Conservation (phyloP, 2,113 vertebrate species). For the Eptatretus burgeri region DNA sequence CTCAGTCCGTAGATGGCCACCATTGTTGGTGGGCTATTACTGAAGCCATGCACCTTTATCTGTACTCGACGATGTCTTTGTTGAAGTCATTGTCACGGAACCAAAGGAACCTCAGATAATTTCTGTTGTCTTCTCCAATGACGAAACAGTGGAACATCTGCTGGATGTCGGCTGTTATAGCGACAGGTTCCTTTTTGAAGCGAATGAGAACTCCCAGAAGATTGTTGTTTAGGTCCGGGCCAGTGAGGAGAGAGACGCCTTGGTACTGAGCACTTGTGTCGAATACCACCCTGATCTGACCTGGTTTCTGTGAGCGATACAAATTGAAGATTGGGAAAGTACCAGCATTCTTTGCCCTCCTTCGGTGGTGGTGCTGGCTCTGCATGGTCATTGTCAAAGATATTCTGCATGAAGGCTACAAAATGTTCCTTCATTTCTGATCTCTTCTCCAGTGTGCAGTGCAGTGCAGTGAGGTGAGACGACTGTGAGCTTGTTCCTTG, state of each 20-base stretch:
- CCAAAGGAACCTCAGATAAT: conserved; percentile 10
- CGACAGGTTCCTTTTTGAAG: neutral
- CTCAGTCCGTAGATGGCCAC: conserved; percentile 9
- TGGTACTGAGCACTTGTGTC: conserved; percentile 1
- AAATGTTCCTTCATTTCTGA: conserved; percentile 3
- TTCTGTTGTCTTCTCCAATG: conserved; percentile 3
- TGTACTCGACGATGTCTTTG: conserved; percentile 9
- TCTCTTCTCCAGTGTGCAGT: neutral
- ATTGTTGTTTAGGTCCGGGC: conserved; percentile 8
- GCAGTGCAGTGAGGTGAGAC: no score
- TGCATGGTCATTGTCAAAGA: conserved; percentile 8
- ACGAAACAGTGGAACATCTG: conserved; percentile 5
- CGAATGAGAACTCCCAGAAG: neutral
- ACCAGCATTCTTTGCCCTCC: conserved; percentile 8
- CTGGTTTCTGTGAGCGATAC: conserved; percentile 3
- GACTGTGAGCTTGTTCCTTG: no score
- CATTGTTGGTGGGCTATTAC: conserved; percentile 10
- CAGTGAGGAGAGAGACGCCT: conserved; percentile 6
- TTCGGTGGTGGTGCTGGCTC: conserved; percentile 5
- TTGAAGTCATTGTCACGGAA: conserved; percentile 8
- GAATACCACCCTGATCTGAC: neutral
- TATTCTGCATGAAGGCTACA: conserved; percentile 6
- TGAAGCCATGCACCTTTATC: conserved; percentile 12
- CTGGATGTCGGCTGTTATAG: neutral
- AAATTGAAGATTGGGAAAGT: conserved; percentile 7